These are phyloP conservation scores for Crossocerus cetratus DNA, from an alignment of 2,888 invertebrate species.

Conservation along the genomic window DNA sequence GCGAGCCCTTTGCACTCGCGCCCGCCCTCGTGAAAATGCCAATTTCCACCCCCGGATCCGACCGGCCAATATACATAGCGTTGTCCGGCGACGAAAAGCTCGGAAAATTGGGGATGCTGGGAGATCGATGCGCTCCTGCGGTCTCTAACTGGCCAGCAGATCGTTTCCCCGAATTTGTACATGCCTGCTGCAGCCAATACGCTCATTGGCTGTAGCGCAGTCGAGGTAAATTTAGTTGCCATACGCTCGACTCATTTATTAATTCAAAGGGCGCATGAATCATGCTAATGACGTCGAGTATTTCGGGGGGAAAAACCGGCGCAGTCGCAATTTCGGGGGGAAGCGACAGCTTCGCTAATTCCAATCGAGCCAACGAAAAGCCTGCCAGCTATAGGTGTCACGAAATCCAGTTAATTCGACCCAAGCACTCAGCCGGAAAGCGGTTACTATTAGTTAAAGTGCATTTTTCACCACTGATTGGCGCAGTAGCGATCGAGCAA, in stretches of 20 bases:
- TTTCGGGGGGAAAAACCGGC: background rate
- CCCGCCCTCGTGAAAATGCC: constrained; percentile 44
- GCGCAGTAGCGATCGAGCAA: no score
- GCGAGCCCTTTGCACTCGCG: background rate
- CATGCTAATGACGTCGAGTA: background rate
- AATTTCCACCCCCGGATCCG: constrained; percentile 34
- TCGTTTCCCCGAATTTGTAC: background rate
- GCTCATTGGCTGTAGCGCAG: background rate
- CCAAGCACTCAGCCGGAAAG: no score
- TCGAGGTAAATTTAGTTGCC: background rate
- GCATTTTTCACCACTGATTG: no score
- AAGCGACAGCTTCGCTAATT: no score
- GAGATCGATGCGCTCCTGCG: background rate
- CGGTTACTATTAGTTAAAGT: no score
- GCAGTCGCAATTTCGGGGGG: background rate
- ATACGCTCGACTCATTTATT: background rate
- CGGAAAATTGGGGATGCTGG: background rate
- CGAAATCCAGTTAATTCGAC: no score
- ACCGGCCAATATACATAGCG: no score
- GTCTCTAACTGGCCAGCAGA: background rate
- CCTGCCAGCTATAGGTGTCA: no score
- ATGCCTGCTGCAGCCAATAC: background rate
- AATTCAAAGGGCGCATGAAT: background rate
- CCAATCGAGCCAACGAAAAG: no score
- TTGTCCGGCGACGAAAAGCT: background rate